These are phyloP conservation scores for Diabrotica virgifera DNA, from an alignment of 1,140 invertebrate species.

Conservation along the genomic window DNA sequence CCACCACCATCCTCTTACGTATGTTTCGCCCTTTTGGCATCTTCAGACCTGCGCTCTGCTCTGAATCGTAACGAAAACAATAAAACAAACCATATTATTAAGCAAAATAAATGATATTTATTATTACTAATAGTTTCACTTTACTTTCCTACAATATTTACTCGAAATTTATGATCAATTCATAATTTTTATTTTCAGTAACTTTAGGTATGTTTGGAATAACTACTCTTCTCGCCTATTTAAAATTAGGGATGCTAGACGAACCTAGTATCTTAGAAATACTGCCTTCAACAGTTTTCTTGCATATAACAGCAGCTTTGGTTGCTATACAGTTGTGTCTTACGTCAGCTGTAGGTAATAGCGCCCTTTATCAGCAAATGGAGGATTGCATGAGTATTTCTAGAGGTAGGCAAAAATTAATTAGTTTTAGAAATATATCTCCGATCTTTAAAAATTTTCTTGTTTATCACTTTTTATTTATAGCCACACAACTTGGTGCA, in stretches of 20 bases:
- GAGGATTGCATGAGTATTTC: conserved; percentile 61
- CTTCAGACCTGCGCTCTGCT: too few species aligned
- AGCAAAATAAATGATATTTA: too few species aligned
- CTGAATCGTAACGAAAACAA: too few species aligned
- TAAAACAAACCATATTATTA: too few species aligned
- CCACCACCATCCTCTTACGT: too few species aligned
- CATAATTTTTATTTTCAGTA: conserved; percentile 46
- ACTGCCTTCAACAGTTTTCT: conserved; percentile 58
- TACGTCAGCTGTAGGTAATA: conserved; percentile 70
- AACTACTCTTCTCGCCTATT: conserved; percentile 59
- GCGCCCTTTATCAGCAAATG: conserved; percentile 71
- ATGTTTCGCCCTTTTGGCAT: too few species aligned
- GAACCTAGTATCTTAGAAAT: conserved; percentile 56
- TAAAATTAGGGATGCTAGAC: conserved; percentile 58
- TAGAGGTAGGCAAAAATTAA: conserved; percentile 50
- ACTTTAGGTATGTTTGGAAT: conserved; percentile 62
- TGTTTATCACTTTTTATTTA: too few species aligned
- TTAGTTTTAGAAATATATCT: too few species aligned
- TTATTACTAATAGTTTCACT: background rate
- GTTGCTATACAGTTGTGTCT: conserved; percentile 72
- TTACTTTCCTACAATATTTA: background rate
- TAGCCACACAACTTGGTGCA: too few species aligned
- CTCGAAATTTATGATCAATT: background rate
- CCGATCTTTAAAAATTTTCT: too few species aligned
- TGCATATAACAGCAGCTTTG: conserved; percentile 62